Percentiles rank a stretch among this genome's conserved stretches.
phyloP scores from a whole-genome alignment of 2,113 vertebrate genomes.

The Macroglossus sobrinus region DNA sequence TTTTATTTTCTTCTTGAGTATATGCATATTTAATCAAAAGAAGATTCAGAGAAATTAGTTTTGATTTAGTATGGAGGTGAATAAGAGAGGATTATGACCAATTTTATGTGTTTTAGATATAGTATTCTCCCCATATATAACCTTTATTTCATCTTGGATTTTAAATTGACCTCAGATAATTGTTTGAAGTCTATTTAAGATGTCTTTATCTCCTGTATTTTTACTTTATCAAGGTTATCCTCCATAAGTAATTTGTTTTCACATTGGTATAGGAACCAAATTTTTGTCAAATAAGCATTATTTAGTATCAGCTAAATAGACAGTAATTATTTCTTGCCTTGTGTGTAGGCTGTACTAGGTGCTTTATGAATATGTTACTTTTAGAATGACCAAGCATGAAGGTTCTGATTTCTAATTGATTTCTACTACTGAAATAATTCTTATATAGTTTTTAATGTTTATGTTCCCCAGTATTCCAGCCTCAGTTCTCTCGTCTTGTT shows the following conservation, averaged over 20 bases:
- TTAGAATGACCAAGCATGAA: neutral
- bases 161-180: neutral
- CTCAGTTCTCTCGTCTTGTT: neutral
- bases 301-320: neutral
- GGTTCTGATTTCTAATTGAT: neutral
- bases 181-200: neutral
- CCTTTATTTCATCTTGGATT: neutral
- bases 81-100: neutral
- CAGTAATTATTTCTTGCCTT: neutral
- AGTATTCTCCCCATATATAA: neutral
- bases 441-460: neutral
- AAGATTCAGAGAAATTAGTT: neutral
- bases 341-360: neutral
- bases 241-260: neutral
- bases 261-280: neutral
- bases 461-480: neutral
- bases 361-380: neutral
- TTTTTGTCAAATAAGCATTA: neutral
- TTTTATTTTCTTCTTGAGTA: slow-evolving; percentile 29
- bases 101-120: neutral
- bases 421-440: neutral
- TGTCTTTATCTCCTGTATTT: neutral
- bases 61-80: neutral
- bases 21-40: neutral
- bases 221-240: neutral